Evolutionary conservation across 2,113 vertebrate genomes (phyloP).

Genomic region (Ginglymostoma cirratum): DNA sequence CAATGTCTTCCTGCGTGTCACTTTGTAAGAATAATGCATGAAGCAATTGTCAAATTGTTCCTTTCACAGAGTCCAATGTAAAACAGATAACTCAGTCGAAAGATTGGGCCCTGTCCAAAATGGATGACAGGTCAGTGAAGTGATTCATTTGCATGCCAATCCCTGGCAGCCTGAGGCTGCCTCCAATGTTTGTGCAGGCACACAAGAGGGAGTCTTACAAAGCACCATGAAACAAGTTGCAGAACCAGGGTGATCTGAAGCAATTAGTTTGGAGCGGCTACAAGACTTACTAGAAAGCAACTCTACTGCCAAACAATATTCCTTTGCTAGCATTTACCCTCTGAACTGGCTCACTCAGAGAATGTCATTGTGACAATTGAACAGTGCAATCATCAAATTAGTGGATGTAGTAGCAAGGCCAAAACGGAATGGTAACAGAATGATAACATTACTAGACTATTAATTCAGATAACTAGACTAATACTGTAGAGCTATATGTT

Average conservation of each 20-base stretch:
- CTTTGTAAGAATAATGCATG: slow-evolving; percentile 9
- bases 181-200: neutral
- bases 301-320: neutral
- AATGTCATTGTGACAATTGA: too few relatives aligned
- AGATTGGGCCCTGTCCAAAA: neutral
- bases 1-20: neutral
- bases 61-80: neutral
- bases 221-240: neutral
- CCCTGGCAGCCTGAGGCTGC: neutral
- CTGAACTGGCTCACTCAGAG: neutral
- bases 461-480: neutral
- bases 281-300: neutral
- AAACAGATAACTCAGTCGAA: neutral
- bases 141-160: neutral
- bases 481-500: neutral
- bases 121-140: neutral
- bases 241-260: neutral
- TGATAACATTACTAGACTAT: neutral
- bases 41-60: slow-evolving; percentile 19
- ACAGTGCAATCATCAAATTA: neutral
- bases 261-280: neutral
- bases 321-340: neutral
- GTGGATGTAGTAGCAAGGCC: neutral
- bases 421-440: neutral
- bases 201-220: neutral